phyloP scores from a whole-genome alignment of 2,113 vertebrate species.

The Mobula hypostoma region DNA sequence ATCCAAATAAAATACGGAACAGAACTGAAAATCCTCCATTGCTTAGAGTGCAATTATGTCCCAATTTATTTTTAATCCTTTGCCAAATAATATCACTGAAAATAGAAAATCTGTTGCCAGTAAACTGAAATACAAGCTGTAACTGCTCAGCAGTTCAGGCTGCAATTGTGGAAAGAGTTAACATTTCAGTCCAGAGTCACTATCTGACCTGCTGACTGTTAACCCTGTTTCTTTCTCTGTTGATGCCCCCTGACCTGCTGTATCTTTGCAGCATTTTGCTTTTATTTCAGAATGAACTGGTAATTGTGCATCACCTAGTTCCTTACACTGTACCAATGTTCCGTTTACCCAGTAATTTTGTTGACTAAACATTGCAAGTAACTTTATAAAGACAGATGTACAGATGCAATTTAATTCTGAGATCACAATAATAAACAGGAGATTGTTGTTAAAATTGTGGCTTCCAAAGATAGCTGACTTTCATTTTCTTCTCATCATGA shows the following conservation, averaged over 20 bases:
- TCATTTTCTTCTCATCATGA: background rate
- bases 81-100: background rate
- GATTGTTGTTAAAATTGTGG: background rate
- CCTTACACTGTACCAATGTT: background rate
- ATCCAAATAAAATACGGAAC: background rate
- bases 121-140: no score
- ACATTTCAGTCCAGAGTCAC: no score
- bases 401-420: conserved; percentile 17
- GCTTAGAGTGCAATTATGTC: background rate
- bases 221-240: no score
- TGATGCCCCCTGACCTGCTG: no score
- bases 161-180: no score
- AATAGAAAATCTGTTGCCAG: no score
- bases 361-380: conserved; percentile 11
- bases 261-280: no score
- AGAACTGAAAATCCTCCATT: background rate
- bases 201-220: no score
- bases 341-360: background rate
- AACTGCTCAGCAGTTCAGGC: no score
- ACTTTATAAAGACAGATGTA: conserved; percentile 26
- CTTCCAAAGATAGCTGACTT: conserved; percentile 8
- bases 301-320: background rate
- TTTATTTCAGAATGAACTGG: no score
- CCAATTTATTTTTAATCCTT: background rate
- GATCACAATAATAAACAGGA: background rate